Base-by-base conservation (phyloP, 2,113 vertebrate species). In the Pseudorasbora parva region DNA sequence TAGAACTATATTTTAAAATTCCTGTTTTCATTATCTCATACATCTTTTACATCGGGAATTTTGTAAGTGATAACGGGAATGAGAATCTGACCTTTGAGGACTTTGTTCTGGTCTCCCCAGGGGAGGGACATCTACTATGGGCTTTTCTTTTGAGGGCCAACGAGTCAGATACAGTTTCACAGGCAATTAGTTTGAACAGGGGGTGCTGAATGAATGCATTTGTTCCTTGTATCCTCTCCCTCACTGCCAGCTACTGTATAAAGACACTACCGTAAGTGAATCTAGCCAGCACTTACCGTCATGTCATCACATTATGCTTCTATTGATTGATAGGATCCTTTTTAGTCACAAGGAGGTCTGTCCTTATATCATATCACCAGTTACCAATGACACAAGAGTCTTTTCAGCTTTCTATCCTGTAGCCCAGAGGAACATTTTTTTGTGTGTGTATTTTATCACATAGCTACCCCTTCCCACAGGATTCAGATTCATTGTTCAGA, bases 161-260 rank as follows among this genome's bases (percentile, higher is more conserved):
- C 1, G 0, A 84, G 77, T 54, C 25, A 80, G 90, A 83, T 91
- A 83, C 84, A 54, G 86, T 91, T 90, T 88, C 88, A 78, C 60
- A 72, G 43, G 83, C 88, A 85, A 89, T 91, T 89, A 89, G 85
- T 87, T 62, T 79, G 78, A 88, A 88, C 84, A 87, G 84, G 62
- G 76, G 60, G 83, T 83, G 77, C 72, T 89, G 90, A 89, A 88
- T 88, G 84, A 81, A 87, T 85, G 85, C 78, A 81, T 86, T 87
- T 90, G 84, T 88, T 84, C 68, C 56, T 57, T 47, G 45, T 64
- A 75, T 59, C 45, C 76, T 82, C 51, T 75, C 21, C 10, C 49
- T 57, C 56, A 25, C 25, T 82, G 73, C 77, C 45, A 88, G 79
- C 81, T 71, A 84, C 78, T 84, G 84, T 86, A 78, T 78, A 81